Base-by-base conservation (phyloP, 2,888 invertebrate species). In the Apoda limacodes region DNA sequence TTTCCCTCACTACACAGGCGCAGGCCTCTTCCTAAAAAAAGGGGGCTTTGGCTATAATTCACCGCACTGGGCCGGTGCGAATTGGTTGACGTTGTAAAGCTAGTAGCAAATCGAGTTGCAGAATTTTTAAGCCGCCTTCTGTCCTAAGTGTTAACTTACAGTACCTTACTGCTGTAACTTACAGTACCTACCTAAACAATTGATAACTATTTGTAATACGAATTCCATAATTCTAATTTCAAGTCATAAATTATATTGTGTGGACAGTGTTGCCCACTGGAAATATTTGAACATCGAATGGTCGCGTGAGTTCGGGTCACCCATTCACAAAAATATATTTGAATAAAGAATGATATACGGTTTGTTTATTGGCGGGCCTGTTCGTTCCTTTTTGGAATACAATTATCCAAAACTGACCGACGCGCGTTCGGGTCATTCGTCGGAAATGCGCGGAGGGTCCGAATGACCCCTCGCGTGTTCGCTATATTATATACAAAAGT, bases 311-410 rank as follows among this genome's bases (percentile, higher is more conserved):
- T 70, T 63, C 58, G 70, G 80, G 80, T 80, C 78, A 78, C 61
- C 74, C 74, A 68, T 75, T 72, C 71, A 64, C 66, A 47, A 66
- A 65, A 65, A 66, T 59, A 60, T 76, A 78, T 80, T 78, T 80
- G 68, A 78, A 75, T 72, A 72, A 64, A 51, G 71, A 71, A 76
- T 80, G 80, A 80, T 80, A 68, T 78, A 80, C 74, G 78, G 72
- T 76, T 78, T 80, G 80, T 80, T 80, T 80, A 80, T 80, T 76
- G 75, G 78, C 67, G 68, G 71, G 78, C 70, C 62, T 63, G 67
- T 65, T 49, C 66, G 59, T 62, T 69, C 59, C 64, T 69, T 69
- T 66, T 75, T 76, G 60, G 62, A 74, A 74, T 67, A 66, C 54
- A 60, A 75, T 78, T 76, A 75, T 71, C 52, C 45, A 32, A 34